A percentile compares a stretch with the other conserved stretches of the same genome.
These are phyloP conservation scores for Stictonetta naevosa DNA, from an alignment of 2,113 vertebrate genomes.

Conservation along the genomic window DNA sequence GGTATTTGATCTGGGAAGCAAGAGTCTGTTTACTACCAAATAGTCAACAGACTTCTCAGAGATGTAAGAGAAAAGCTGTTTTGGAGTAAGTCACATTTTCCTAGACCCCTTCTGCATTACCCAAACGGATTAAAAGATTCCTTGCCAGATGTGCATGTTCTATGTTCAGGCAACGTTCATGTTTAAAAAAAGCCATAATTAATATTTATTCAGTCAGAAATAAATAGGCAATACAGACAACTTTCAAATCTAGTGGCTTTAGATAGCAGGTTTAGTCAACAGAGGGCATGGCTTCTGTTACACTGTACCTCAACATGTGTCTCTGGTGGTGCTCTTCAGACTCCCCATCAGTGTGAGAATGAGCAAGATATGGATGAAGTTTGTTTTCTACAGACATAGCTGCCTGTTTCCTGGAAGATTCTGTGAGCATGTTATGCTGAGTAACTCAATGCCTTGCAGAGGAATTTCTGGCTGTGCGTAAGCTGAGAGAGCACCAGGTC, in stretches of 20 bases:
- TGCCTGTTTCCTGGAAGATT: not conserved
- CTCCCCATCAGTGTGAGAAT: not conserved
- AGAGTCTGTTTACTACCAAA: not conserved
- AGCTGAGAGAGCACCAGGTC: not conserved
- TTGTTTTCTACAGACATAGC: not conserved
- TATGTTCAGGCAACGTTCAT: not conserved
- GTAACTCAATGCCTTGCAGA: not conserved
- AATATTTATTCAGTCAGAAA: not conserved
- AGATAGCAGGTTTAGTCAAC: not conserved
- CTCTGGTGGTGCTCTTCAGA: not conserved
- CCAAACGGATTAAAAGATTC: not conserved
- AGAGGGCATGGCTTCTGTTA: not conserved
- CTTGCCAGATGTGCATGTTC: not conserved
- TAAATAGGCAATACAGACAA: not conserved
- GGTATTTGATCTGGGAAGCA: not conserved
- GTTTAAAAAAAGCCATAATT: not conserved
- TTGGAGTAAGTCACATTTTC: not conserved
- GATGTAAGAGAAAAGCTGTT: not conserved
- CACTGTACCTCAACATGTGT: accelerated
- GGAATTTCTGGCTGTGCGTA: not conserved
- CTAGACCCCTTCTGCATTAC: not conserved
- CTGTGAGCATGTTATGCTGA: not conserved
- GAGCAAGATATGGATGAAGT: accelerated
- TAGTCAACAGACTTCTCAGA: not conserved
- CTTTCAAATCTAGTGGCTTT: not conserved